Evolutionary conservation across 2,797 vertebrate species (phyloP).

Genomic region (Micromesistius poutassou): DNA sequence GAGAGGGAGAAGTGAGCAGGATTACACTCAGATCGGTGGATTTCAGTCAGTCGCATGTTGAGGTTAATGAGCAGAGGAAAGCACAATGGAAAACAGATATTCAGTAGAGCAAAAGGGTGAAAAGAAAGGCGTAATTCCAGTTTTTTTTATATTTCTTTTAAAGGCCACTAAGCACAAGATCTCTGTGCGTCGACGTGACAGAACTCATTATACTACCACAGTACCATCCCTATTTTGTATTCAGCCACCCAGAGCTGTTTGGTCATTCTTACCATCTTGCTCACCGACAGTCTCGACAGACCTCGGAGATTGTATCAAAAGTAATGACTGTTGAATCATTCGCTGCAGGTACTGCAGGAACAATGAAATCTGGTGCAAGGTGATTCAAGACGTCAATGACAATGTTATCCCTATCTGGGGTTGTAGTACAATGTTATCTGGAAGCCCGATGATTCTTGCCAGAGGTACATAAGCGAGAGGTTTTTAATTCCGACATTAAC

Average conservation of each 20-base stretch:
- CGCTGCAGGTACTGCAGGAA: conserved; percentile 27
- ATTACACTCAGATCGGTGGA: conserved; percentile 27
- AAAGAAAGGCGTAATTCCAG: background rate
- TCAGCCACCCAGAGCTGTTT: conserved; percentile 20
- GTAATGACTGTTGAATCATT: conserved; percentile 36
- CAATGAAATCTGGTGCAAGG: conserved; percentile 48
- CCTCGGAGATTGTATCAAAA: conserved; percentile 34
- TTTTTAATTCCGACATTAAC: conserved; percentile 52
- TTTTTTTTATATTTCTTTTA: background rate
- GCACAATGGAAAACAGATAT: background rate
- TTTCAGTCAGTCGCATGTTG: conserved; percentile 24
- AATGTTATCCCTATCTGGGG: background rate
- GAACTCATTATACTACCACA: background rate
- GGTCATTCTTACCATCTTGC: conserved; percentile 23
- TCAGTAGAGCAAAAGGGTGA: background rate
- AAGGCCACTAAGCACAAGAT: conserved; percentile 18
- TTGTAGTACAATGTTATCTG: conserved; percentile 36
- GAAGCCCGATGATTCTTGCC: conserved; percentile 47
- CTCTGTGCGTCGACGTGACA: background rate
- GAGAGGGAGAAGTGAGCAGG: background rate
- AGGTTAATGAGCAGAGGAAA: conserved; percentile 39
- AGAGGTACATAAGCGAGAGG: conserved; percentile 36
- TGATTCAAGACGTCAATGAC: conserved; percentile 27
- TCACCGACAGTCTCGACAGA: conserved; percentile 17
- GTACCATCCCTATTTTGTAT: conserved; percentile 3